Evolutionary conservation across 2,888 invertebrate species (phyloP), one percentile per base, ranked within the genome.

Genomic region (Colletes collaris): DNA sequence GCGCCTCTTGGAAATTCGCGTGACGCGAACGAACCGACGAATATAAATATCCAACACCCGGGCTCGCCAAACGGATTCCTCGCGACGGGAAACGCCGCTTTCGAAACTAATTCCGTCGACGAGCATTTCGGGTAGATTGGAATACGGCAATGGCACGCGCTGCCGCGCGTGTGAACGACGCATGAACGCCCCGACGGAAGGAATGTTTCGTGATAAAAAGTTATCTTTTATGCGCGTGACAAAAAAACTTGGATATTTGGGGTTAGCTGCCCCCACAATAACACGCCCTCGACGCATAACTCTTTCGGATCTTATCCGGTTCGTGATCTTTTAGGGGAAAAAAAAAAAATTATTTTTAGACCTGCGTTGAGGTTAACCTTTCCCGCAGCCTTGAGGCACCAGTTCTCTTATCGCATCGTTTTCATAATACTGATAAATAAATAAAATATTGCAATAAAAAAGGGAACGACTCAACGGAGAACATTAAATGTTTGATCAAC

Each of bases 21-120:
- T 44, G 66, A 66, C 59, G 59, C 59, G 44, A 59, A 44, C 55
- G 66, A 10, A 19, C 55, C 55, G 66, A 8, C 55, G 27, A 66
- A 66, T 66, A 66, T 66, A 55, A 66, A 66, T 46, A 66, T 44
- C 59, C 10, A 11, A n/a, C 4, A 0, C 4, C 50, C 4, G 2
- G 8, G 44, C 16, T 46, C 44, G 44, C 6, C 44, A 8, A 16
- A 8, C 44, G 0, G 40, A 40, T 8, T 10, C 50, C 7, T 50
- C 3, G 4, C 59, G 59, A 40, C 8, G 8, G 40, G 16, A 44
- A 50, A 8, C 44, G 44, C 44, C 59, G 59, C 40, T 44, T 59
- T 7, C 40, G 50, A 50, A 50, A 58, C 58, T 58, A 58, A 58
- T 58, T 58, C 16, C 58, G 58, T 58, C 37, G 58, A 1, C 7